A percentile compares a stretch with the other conserved stretches of the same genome.
These are phyloP conservation scores for Grus americana DNA, from an alignment of 2,113 vertebrate species.

Conservation along the genomic window DNA sequence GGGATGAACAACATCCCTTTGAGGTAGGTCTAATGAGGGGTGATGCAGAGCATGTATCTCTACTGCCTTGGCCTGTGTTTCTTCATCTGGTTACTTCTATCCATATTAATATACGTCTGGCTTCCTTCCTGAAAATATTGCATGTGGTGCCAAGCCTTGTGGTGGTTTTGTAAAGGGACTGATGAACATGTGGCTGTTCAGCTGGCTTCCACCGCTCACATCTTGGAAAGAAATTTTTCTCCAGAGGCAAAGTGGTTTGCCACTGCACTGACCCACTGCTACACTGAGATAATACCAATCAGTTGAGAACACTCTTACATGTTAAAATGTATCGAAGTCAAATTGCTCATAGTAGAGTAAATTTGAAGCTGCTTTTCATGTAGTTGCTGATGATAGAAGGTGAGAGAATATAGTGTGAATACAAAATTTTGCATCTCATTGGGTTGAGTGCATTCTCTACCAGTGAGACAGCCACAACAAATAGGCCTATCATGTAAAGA, in stretches of 20 bases:
- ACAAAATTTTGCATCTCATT: neutral
- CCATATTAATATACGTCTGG: neutral
- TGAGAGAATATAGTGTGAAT: neutral
- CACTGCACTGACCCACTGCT: neutral
- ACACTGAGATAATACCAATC: neutral
- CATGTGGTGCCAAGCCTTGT: neutral
- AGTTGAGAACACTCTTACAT: neutral
- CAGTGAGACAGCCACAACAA: neutral
- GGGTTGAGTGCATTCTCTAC: neutral
- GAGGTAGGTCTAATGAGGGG: neutral
- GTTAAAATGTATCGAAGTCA: neutral
- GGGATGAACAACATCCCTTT: neutral
- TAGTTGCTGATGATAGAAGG: neutral
- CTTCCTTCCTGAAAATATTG: neutral
- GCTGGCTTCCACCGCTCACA: neutral
- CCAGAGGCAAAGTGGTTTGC: neutral
- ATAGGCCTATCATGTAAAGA: neutral
- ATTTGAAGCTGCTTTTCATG: neutral
- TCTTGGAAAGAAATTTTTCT: neutral
- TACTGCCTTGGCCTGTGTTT: neutral
- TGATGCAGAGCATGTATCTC: neutral
- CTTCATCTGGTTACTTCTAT: neutral
- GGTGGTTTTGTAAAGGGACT: neutral
- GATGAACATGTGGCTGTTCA: neutral
- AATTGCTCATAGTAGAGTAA: neutral